Evolutionary conservation across 2,113 vertebrate species (phyloP).

Genomic region (Bungarus multicinctus): DNA sequence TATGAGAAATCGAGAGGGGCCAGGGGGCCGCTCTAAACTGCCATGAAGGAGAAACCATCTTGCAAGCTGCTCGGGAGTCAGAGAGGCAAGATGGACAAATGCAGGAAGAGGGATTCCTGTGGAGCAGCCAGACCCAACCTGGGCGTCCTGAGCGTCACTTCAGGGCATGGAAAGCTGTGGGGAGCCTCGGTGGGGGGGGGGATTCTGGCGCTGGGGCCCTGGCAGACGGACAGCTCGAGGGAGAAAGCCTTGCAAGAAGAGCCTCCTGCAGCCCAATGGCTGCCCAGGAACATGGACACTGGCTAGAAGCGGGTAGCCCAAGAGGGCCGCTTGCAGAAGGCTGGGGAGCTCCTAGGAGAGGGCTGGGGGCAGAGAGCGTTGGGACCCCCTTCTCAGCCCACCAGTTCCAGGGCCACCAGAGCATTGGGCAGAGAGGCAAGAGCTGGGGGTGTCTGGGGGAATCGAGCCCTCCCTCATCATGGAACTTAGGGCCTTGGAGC

Average conservation of each 20-base stretch:
- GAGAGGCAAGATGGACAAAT: background rate
- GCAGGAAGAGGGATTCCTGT: background rate
- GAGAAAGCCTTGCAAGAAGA: background rate
- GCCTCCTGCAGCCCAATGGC: background rate
- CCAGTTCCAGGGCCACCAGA: no score
- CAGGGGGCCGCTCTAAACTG: background rate
- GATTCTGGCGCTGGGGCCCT: background rate
- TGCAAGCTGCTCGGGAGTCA: background rate
- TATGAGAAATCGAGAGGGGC: background rate
- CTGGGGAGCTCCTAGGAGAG: background rate
- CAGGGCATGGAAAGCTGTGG: background rate
- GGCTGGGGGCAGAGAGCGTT: background rate
- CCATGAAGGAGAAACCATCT: background rate
- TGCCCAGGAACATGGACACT: background rate
- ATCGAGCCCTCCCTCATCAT: no score
- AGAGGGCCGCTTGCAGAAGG: no score
- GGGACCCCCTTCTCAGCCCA: no score
- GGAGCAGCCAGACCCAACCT: background rate
- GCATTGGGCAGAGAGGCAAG: no score
- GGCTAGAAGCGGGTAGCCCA: background rate
- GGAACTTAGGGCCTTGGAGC: no score
- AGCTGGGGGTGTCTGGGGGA: no score
- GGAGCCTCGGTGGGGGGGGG: background rate
- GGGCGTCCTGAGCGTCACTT: background rate
- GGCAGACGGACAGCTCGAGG: background rate